Conservation (phyloP, 2,113 vertebrate genomes). For the Cyanoderma ruficeps region DNA sequence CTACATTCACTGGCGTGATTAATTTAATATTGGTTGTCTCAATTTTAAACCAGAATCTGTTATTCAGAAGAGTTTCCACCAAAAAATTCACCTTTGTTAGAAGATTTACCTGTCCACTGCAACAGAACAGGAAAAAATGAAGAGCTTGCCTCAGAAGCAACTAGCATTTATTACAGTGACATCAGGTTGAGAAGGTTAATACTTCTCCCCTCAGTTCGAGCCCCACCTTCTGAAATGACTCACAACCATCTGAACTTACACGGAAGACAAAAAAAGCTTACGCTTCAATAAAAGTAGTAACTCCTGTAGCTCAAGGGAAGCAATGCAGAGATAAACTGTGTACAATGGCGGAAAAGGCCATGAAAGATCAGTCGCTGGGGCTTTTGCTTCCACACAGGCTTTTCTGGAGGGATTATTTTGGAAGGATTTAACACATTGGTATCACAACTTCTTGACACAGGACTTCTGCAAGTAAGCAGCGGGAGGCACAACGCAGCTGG, state of each 20-base stretch:
- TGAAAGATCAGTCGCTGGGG: rapidly evolving
- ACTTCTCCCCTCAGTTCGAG: not conserved
- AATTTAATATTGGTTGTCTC: not conserved
- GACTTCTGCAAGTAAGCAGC: not conserved
- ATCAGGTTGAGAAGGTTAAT: not conserved
- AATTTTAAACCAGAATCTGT: not conserved
- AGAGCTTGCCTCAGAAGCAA: not conserved
- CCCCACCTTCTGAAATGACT: not conserved
- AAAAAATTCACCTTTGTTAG: not conserved
- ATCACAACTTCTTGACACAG: not conserved
- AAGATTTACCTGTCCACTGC: not conserved
- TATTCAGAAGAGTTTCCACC: not conserved
- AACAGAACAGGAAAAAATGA: not conserved
- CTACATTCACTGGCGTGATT: rapidly evolving
- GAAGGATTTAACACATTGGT: not conserved
- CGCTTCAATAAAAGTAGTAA: not conserved
- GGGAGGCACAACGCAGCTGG: no score
- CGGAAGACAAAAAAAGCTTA: not conserved
- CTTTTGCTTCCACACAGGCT: not conserved
- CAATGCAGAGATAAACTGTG: rapidly evolving
- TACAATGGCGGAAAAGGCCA: no score
- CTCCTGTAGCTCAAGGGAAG: not conserved
- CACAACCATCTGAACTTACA: not conserved
- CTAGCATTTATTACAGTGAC: not conserved
- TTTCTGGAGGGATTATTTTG: rapidly evolving